Evolutionary conservation across 2,797 vertebrate genomes (phyloP).

Genomic region (Eulemur coronatus): DNA sequence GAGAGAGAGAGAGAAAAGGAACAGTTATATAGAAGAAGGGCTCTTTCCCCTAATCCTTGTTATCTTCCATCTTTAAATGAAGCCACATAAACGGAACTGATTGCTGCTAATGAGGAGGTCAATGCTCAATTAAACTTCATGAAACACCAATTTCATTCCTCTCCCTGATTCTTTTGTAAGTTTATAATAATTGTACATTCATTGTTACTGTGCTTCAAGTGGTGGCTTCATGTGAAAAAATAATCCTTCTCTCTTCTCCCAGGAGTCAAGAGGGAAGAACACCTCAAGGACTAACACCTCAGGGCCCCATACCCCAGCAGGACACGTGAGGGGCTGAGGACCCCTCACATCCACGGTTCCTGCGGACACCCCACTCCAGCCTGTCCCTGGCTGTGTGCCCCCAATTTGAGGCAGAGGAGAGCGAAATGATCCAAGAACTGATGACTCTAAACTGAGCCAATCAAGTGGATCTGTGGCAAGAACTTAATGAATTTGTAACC

Average conservation of each 20-base stretch:
- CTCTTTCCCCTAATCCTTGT: neutral
- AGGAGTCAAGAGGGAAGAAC: neutral
- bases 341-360: neutral
- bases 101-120: neutral
- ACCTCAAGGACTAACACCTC: neutral
- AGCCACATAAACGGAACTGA: neutral
- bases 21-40: neutral
- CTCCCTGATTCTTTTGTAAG: neutral
- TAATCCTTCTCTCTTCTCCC: neutral
- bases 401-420: neutral
- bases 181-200: neutral
- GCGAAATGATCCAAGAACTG: neutral
- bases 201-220: neutral
- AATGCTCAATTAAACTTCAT: neutral
- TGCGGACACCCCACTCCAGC: neutral
- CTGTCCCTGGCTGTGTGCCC: neutral
- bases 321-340: too few species aligned
- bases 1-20: neutral
- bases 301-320: neutral
- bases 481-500: neutral
- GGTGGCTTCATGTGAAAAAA: neutral
- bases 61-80: neutral
- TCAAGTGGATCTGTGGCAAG: neutral
- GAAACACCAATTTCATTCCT: constrained; percentile 31
- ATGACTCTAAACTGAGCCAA: neutral